A percentile compares a stretch with the other conserved stretches of the same genome.
These are phyloP conservation scores for Athene noctua DNA, from an alignment of 2,113 vertebrate species.

Conservation along the genomic window DNA sequence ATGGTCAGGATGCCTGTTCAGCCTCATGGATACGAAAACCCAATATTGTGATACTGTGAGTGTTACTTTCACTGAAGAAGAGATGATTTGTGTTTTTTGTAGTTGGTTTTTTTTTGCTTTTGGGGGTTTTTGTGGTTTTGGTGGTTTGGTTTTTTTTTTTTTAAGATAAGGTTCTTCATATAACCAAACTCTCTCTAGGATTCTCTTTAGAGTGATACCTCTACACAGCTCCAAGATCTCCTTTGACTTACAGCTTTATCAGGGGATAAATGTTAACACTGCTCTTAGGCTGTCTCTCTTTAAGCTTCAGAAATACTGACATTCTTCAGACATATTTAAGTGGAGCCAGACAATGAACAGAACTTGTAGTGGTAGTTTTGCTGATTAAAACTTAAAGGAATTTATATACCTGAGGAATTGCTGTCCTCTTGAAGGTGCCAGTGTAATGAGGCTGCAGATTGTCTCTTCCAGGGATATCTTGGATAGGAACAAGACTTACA, in stretches of 20 bases:
- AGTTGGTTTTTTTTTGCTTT: neutral
- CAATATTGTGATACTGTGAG: neutral
- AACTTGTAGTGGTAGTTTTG: neutral
- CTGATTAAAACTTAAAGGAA: neutral
- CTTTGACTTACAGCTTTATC: neutral
- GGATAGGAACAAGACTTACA: neutral
- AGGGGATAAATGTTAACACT: neutral
- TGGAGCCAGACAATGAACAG: neutral
- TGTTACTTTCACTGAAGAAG: neutral
- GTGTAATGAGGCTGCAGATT: neutral
- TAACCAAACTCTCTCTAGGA: neutral
- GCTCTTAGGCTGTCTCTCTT: neutral
- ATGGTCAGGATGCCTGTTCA: neutral
- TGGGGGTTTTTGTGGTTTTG: neutral
- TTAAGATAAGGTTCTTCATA: neutral
- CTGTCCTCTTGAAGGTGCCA: neutral
- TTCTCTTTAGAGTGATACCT: neutral
- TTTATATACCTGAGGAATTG: neutral
- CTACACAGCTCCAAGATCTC: neutral
- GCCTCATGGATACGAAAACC: neutral
- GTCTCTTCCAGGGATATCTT: neutral
- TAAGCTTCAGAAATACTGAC: neutral
- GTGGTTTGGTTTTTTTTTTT: neutral
- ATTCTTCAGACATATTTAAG: neutral
- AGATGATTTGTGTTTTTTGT: neutral